Evolutionary conservation across 2,113 vertebrate genomes (phyloP), one percentile per base, ranked within the genome.

Genomic region (Hippolais icterina): DNA sequence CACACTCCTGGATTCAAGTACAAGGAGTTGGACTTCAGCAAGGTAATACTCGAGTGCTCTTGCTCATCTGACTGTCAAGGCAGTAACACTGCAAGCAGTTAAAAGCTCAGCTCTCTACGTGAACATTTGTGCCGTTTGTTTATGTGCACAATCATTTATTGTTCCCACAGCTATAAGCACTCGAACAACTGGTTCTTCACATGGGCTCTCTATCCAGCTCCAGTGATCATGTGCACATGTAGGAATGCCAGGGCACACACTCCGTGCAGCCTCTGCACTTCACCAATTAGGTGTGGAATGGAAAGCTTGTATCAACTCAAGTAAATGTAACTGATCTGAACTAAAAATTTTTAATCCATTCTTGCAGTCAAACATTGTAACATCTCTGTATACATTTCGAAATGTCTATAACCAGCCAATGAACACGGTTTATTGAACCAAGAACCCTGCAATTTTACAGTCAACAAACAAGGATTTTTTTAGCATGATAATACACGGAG

Each of bases 141-240:
- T 89, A 81, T 47, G 75, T 39, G 60, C 90, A 95, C 90, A 96
- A 75, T 85, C 79, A 66, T 80, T 89, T 83, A 88, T 85, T 90
- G 92, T 83, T 96, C 76, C 85, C 80, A 61, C 63, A 56, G 75
- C 75, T 63, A 91, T 18, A 88, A 77, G 35, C 92, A 95, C 83
- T 83, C 52, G 92, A 95, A 89, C 83, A 91, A 96, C 94, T 95
- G 90, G 91, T 94, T 94, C 90, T 95, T 80, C 93, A 35, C 82
- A 93, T 1, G 7, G 8, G 56, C 71, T 88, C 57, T 69, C 42
- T 7, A 19, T 21, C 31, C 60, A 89, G 60, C 70, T 23, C 68
- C 83, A 81, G 68, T 7, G 77, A 33, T 70, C 59, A 71, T 65
- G 56, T 35, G 82, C 60, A 85, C 39, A 18, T 6, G 80, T 2